These are phyloP conservation scores for Formica aserva DNA, from an alignment of 2,888 invertebrate genomes.

Conservation along the genomic window DNA sequence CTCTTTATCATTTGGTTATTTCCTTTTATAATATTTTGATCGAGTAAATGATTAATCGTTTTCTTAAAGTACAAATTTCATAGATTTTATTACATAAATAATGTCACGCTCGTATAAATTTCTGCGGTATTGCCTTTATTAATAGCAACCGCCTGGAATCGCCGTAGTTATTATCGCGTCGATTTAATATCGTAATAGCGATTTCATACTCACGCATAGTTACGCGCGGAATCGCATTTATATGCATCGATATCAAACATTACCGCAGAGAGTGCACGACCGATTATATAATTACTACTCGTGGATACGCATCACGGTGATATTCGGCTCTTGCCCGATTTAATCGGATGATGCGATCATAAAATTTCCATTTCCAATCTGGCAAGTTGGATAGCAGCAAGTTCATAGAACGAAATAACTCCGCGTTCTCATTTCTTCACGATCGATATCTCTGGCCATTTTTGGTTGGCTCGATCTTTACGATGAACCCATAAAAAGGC, in stretches of 20 bases:
- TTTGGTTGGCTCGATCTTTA: constrained; percentile 12
- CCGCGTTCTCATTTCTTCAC: constrained; percentile 31
- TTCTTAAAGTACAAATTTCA: not conserved
- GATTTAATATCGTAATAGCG: constrained; percentile 76
- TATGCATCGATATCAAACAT: constrained; percentile 54
- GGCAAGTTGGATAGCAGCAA: not conserved
- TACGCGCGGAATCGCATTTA: constrained; percentile 40
- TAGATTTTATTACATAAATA: constrained; percentile 45
- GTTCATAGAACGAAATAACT: not conserved
- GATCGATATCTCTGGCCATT: constrained; percentile 52
- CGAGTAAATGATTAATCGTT: constrained; percentile 19
- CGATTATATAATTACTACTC: constrained; percentile 74
- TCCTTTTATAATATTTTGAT: constrained; percentile 5
- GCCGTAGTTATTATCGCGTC: constrained; percentile 53
- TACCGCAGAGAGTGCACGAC: constrained; percentile 72
- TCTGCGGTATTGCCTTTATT: constrained; percentile 54
- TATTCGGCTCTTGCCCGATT: constrained; percentile 61
- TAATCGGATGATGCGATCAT: constrained; percentile 46
- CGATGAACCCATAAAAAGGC: constrained; percentile 10
- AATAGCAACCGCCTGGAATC: constrained; percentile 59
- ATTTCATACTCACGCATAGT: constrained; percentile 71
- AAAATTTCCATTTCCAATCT: constrained; percentile 37
- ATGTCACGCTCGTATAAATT: constrained; percentile 7
- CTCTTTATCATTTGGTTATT: not conserved
- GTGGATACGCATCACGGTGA: constrained; percentile 64